These are phyloP conservation scores for Antechinus stuartii DNA, from an alignment of 2,113 vertebrate genomes.

Conservation along the genomic window DNA sequence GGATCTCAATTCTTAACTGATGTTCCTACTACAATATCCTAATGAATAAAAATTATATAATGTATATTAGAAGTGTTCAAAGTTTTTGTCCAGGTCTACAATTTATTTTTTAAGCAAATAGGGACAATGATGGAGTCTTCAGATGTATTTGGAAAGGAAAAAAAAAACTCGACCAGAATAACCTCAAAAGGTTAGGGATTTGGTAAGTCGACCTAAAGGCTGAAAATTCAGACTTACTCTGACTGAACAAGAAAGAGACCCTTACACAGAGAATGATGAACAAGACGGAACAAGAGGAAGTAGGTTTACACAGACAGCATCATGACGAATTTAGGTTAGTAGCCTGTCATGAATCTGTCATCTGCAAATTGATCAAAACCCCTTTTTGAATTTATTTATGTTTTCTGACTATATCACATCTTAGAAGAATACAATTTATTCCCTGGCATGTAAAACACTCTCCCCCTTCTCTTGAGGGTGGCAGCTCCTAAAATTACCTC, in stretches of 20 bases:
- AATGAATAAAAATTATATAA: not conserved
- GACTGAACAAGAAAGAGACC: not conserved
- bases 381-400: not conserved
- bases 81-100: not conserved
- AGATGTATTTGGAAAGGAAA: not conserved
- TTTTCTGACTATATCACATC: not conserved
- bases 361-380: not conserved
- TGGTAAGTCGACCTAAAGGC: fast-evolving
- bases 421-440: not conserved
- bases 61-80: not conserved
- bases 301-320: not conserved
- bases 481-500: not conserved
- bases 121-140: not conserved
- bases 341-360: not conserved
- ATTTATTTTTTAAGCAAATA: not conserved
- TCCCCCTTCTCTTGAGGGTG: not conserved
- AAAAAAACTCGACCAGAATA: not conserved
- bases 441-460: not conserved
- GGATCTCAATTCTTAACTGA: not conserved
- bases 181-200: not conserved
- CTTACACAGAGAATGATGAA: not conserved
- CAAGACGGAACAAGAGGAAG: not conserved
- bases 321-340: not conserved
- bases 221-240: not conserved
- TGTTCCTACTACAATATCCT: not conserved